phyloP scores from a whole-genome alignment of 2,888 invertebrate genomes.

The Caenorhabditis wallacei region DNA sequence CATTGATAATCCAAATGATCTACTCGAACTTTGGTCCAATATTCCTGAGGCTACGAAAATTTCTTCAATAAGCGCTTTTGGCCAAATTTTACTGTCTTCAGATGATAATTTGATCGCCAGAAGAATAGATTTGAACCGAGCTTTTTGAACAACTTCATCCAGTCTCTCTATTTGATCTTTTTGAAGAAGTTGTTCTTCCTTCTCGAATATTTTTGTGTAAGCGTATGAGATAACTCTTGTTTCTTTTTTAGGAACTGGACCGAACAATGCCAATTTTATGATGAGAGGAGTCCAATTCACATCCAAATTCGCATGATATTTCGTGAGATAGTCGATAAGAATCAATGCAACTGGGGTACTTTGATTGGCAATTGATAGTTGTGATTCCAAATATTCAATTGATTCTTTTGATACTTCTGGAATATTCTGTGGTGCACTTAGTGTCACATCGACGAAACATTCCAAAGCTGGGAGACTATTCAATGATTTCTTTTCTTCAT shows the following conservation, averaged over 20 bases:
- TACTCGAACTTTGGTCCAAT: slow-evolving; percentile 69
- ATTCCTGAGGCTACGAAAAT: slow-evolving; percentile 54
- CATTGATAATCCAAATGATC: slow-evolving; percentile 78
- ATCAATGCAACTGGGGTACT: slow-evolving; percentile 67
- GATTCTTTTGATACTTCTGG: slow-evolving; percentile 18
- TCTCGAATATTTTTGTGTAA: slow-evolving; percentile 46
- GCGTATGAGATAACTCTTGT: slow-evolving; percentile 46
- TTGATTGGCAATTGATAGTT: slow-evolving; percentile 61
- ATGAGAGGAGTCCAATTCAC: slow-evolving; percentile 60
- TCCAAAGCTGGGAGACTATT: slow-evolving; percentile 70
- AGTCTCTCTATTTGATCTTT: slow-evolving; percentile 54
- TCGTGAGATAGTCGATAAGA: slow-evolving; percentile 54
- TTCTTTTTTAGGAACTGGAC: slow-evolving; percentile 76
- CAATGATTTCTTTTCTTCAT: slow-evolving; percentile 74
- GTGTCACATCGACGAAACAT: slow-evolving; percentile 58
- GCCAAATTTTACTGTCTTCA: slow-evolving; percentile 26
- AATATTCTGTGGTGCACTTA: slow-evolving; percentile 20
- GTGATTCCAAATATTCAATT: slow-evolving; percentile 44
- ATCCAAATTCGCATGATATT: slow-evolving; percentile 30
- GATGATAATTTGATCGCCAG: slow-evolving; percentile 44
- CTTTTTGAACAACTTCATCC: slow-evolving; percentile 67
- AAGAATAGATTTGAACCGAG: slow-evolving; percentile 58
- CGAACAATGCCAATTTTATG: slow-evolving; percentile 68
- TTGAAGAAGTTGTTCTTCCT: slow-evolving; percentile 14
- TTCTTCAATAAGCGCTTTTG: slow-evolving; percentile 28